phyloP scores from a whole-genome alignment of 2,888 invertebrate genomes.

The Orthosia gothica region DNA sequence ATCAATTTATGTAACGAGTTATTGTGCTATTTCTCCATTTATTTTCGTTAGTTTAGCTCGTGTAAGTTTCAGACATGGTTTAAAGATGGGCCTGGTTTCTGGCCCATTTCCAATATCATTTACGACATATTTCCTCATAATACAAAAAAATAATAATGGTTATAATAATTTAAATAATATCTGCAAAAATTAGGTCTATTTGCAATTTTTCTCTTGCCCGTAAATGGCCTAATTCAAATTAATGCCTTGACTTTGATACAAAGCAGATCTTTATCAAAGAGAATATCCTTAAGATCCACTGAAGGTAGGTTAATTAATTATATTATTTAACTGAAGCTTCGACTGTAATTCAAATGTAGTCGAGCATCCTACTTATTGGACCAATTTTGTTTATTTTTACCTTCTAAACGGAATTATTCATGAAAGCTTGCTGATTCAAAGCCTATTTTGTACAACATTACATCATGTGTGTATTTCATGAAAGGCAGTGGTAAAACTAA shows the following conservation, averaged over 20 bases:
- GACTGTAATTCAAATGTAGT: conserved; percentile 5
- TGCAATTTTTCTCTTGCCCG: background rate
- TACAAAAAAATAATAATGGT: background rate
- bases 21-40: background rate
- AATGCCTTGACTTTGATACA: conserved; percentile 11
- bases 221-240: conserved; percentile 23
- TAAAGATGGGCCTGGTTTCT: background rate
- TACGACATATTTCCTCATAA: background rate
- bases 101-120: background rate
- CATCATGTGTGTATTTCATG: no score
- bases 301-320: conserved; percentile 17
- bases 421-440: no score
- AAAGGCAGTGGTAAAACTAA: no score
- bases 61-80: background rate
- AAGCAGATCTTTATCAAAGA: conserved; percentile 1
- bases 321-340: conserved; percentile 21
- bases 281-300: background rate
- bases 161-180: background rate
- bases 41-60: background rate
- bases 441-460: no score
- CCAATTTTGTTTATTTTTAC: background rate
- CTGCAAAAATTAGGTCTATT: background rate
- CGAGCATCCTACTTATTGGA: no score
- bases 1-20: background rate
- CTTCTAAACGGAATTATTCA: no score